Evolutionary conservation across 2,113 vertebrate species (phyloP).

Genomic region (Mustelus asterias): DNA sequence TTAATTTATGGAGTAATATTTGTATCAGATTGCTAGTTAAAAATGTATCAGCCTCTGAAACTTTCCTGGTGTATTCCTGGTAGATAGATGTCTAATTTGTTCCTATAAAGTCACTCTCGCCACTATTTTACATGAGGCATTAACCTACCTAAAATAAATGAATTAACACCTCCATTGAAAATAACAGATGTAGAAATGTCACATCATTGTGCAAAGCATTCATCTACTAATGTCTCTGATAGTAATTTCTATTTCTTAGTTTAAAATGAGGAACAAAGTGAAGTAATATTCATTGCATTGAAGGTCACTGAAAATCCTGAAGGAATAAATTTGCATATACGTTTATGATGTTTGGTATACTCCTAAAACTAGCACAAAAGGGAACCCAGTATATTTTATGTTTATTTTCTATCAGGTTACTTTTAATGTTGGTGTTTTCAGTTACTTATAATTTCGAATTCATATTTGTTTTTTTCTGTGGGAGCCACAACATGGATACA

Average conservation of each 20-base stretch:
- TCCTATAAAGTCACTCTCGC: neutral
- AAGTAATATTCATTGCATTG: neutral
- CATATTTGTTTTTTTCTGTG: neutral
- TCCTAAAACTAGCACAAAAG: neutral
- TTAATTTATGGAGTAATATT: neutral
- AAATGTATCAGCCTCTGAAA: neutral
- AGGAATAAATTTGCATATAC: neutral
- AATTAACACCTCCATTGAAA: neutral
- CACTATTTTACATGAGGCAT: neutral
- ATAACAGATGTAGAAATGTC: neutral
- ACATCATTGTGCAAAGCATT: neutral
- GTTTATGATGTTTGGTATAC: neutral
- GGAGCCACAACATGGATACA: neutral
- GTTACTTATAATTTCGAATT: neutral
- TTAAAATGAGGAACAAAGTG: neutral
- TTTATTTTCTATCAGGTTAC: neutral
- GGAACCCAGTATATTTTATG: neutral
- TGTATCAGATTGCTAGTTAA: neutral
- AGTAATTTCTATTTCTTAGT: neutral
- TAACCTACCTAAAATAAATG: neutral
- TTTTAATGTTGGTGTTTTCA: neutral
- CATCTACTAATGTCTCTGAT: neutral
- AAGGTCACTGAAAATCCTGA: neutral
- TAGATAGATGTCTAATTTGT: neutral
- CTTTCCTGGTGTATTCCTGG: neutral